phyloP scores from a whole-genome alignment of 2,113 vertebrate species.

The Gadus macrocephalus region DNA sequence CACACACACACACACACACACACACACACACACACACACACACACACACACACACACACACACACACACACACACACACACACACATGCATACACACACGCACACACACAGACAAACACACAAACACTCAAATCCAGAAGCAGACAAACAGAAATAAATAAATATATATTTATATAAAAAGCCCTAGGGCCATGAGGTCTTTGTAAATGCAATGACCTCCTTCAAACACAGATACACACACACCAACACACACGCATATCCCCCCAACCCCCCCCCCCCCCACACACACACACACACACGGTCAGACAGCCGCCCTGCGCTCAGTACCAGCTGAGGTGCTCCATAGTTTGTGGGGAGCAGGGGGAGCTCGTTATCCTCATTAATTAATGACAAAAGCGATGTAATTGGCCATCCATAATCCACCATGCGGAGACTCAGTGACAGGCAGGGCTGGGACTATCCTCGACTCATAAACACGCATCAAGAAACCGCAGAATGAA shows the following conservation, averaged over 20 bases:
- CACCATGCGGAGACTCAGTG: constrained; percentile 68
- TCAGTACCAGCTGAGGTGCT: constrained; percentile 68
- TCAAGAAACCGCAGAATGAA: constrained; percentile 43
- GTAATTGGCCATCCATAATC: constrained; percentile 81
- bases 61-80: constrained; percentile 31
- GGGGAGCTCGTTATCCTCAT: constrained; percentile 65
- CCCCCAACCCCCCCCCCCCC: constrained; percentile 1
- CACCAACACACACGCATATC: constrained; percentile 17
- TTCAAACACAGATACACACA: constrained; percentile 25
- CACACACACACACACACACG: constrained; percentile 18
- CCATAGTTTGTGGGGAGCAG: constrained; percentile 63
- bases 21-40: constrained; percentile 54
- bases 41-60: constrained; percentile 43
- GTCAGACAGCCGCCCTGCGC: constrained; percentile 9
- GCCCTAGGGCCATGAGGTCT: constrained; percentile 51
- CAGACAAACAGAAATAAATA: constrained; percentile 37
- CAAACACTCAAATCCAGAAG: constrained; percentile 35
- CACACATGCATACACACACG: constrained; percentile 30
- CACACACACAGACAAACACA: constrained; percentile 13
- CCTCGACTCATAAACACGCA: constrained; percentile 63
- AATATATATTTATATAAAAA: constrained; percentile 30
- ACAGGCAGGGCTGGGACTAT: constrained; percentile 65
- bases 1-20: constrained; percentile 30
- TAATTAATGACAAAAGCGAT: constrained; percentile 75
- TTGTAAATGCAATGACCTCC: constrained; percentile 40